Evolutionary conservation across 2,797 vertebrate genomes (phyloP).

Genomic region (Acanthiza pusilla): DNA sequence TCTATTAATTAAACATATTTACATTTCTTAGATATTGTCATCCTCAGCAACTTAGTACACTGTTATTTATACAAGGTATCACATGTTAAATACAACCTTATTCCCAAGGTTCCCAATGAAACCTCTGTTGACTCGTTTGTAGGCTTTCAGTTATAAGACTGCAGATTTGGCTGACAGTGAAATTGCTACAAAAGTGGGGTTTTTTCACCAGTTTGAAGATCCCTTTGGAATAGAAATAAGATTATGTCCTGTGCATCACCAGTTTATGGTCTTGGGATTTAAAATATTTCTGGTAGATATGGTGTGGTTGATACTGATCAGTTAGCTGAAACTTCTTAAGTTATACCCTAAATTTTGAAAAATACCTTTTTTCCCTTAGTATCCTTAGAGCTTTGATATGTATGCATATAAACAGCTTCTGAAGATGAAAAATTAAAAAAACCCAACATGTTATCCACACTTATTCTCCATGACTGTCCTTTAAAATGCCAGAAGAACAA

Average conservation of each 20-base stretch:
- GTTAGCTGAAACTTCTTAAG: neutral
- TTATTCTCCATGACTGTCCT: neutral
- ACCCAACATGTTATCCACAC: fast-evolving
- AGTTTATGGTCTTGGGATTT: neutral
- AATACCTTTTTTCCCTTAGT: neutral
- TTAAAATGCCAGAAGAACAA: neutral
- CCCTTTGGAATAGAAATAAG: neutral
- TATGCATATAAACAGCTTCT: neutral
- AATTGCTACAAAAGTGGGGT: neutral
- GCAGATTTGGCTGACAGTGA: neutral
- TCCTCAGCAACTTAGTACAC: neutral
- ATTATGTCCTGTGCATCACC: neutral
- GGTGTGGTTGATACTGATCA: neutral
- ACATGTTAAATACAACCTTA: neutral
- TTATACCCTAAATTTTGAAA: neutral
- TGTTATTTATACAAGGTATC: neutral
- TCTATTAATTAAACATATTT: neutral
- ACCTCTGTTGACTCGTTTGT: neutral
- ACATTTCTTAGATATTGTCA: neutral
- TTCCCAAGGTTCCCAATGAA: neutral
- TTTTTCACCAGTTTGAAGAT: neutral
- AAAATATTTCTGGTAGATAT: neutral
- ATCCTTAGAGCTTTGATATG: neutral
- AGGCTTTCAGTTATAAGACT: neutral
- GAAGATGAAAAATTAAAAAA: neutral